Evolutionary conservation across 1,140 invertebrate genomes (phyloP).

Genomic region (Cheumatopsyche charites): DNA sequence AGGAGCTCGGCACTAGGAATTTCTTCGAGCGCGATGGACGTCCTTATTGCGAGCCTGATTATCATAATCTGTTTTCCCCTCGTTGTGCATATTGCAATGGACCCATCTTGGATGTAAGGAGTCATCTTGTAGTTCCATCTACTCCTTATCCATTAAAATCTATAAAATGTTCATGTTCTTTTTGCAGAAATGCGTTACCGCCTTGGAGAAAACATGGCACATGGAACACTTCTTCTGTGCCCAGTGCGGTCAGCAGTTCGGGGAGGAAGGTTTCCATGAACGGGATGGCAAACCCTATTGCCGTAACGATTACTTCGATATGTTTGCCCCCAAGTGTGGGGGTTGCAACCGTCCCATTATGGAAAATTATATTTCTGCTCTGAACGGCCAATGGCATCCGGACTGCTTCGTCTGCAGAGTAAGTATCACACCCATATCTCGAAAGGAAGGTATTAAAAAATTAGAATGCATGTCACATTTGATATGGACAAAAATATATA

Average conservation of each 20-base stretch:
- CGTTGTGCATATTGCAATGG: constrained; percentile 98
- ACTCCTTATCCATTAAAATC: constrained; percentile 25
- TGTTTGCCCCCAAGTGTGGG: constrained; percentile 99
- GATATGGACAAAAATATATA: too few relatives aligned
- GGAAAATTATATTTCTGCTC: constrained; percentile 98
- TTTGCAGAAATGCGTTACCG: constrained; percentile 97
- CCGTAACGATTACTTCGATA: constrained; percentile 94
- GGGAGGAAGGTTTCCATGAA: constrained; percentile 96
- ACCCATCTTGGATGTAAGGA: constrained; percentile 93
- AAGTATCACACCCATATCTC: constrained; percentile 60
- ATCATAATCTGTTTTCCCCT: constrained; percentile 97
- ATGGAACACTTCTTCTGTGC: constrained; percentile 99
- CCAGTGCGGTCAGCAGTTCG: constrained; percentile 96
- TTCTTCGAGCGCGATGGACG: constrained; percentile 97
- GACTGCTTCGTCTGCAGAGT: constrained; percentile 99
- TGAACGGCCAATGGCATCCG: constrained; percentile 98
- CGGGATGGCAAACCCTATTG: constrained; percentile 94
- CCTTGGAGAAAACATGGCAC: constrained; percentile 98
- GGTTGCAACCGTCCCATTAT: constrained; percentile 96
- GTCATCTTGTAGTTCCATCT: constrained; percentile 3
- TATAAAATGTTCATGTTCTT: constrained; percentile 39
- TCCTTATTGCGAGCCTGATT: constrained; percentile 98
- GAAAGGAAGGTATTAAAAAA: constrained; percentile 4
- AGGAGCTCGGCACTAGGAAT: constrained; percentile 95
- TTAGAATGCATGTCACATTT: background rate